Conservation (phyloP, 2,113 vertebrate species). For the Malaclemys terrapin region DNA sequence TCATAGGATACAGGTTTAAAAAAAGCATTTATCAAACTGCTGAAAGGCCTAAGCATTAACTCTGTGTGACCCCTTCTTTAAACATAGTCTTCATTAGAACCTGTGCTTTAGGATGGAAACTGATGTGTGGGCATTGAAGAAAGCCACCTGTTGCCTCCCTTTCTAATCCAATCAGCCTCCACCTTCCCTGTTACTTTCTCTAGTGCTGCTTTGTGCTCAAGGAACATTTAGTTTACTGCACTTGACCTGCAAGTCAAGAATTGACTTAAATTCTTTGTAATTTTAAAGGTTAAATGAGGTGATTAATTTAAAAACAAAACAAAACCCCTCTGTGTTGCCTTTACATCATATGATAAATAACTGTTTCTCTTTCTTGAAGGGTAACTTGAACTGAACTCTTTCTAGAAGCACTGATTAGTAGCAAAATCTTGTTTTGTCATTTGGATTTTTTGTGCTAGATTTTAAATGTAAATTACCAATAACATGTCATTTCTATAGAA, state of each 20-base stretch:
- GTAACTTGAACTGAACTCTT: constrained; percentile 73
- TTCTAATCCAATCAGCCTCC: constrained; percentile 71
- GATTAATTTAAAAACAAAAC: constrained; percentile 80
- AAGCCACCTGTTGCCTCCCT: constrained; percentile 62
- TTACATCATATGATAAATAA: constrained; percentile 84
- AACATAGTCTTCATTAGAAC: constrained; percentile 70
- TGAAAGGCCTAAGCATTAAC: constrained; percentile 72
- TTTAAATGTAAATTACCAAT: constrained; percentile 83
- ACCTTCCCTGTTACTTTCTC: constrained; percentile 74
- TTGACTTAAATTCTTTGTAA: constrained; percentile 82
- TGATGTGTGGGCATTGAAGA: constrained; percentile 71
- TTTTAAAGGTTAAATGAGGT: constrained; percentile 82
- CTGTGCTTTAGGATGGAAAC: constrained; percentile 75
- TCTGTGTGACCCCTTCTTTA: constrained; percentile 65
- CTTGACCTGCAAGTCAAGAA: constrained; percentile 76
- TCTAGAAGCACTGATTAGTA: constrained; percentile 85
- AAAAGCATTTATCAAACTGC: constrained; percentile 56
- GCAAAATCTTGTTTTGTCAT: constrained; percentile 83
- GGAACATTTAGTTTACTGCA: constrained; percentile 83
- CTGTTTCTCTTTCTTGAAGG: constrained; percentile 77
- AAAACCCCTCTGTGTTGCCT: constrained; percentile 82
- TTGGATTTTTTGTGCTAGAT: constrained; percentile 80
- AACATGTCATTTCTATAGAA: constrained; percentile 80
- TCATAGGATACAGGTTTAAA: constrained; percentile 59
- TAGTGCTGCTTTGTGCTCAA: constrained; percentile 85